Percentiles rank a stretch among this genome's conserved stretches.
These are phyloP conservation scores for Mesocricetus auratus DNA, from an alignment of 2,113 vertebrate genomes.

Conservation along the genomic window DNA sequence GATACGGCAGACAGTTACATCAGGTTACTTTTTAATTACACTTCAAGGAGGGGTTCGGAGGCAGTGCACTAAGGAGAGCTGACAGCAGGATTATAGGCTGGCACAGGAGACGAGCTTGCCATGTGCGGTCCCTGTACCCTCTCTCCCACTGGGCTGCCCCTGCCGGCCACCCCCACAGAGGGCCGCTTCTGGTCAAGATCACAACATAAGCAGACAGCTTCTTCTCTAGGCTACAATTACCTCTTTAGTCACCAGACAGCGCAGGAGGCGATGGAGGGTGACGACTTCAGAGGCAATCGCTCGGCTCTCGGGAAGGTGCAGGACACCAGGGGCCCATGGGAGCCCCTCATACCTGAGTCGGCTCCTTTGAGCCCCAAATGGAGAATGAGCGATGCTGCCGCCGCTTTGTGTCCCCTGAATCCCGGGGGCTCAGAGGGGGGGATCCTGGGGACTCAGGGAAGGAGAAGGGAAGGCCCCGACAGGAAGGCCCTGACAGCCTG, in stretches of 20 bases:
- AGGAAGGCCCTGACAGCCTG: fast-evolving
- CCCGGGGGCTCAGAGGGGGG: neutral
- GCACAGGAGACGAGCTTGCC: neutral
- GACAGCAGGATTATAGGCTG: neutral
- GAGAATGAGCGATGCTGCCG: neutral
- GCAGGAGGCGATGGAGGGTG: neutral
- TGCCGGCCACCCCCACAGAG: neutral
- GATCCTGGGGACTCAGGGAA: neutral
- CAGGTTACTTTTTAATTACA: neutral
- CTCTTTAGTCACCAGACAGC: constrained; percentile 49
- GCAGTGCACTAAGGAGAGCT: neutral
- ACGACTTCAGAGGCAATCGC: fast-evolving
- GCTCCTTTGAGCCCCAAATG: neutral
- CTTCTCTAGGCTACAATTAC: neutral
- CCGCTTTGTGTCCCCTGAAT: neutral
- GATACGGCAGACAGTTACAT: too few species aligned
- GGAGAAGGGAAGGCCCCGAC: fast-evolving
- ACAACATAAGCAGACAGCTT: neutral
- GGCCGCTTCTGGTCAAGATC: neutral
- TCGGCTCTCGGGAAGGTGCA: neutral
- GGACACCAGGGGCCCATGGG: fast-evolving
- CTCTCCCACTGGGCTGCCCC: neutral
- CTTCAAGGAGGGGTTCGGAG: neutral
- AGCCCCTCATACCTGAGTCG: neutral
- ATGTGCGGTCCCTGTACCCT: neutral